These are phyloP conservation scores for Trichomalopsis sarcophagae DNA, from an alignment of 1,140 invertebrate genomes.

Conservation along the genomic window DNA sequence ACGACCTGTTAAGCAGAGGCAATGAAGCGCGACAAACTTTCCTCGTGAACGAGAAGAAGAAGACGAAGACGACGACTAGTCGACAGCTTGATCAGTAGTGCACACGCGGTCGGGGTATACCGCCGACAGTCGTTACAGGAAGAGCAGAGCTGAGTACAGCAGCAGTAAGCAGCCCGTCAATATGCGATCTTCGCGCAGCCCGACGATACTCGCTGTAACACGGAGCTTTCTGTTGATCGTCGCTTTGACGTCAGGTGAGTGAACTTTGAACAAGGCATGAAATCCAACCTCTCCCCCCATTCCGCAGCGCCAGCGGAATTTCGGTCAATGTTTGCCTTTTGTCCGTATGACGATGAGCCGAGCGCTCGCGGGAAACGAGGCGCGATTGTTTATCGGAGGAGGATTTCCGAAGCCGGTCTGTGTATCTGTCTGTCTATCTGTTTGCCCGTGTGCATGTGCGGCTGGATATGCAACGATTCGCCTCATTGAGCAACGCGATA, in stretches of 20 bases:
- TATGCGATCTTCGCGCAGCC: conserved; percentile 30
- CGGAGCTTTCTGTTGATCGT: conserved; percentile 13
- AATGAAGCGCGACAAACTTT: background rate
- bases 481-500: background rate
- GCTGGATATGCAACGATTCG: background rate
- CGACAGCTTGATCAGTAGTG: background rate
- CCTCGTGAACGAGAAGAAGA: conserved; percentile 1
- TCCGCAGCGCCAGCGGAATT: background rate
- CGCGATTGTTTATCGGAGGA: conserved; percentile 3
- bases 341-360: background rate
- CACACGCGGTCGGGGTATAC: background rate
- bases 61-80: background rate
- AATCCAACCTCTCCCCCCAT: no score
- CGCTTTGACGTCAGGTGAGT: conserved; percentile 40
- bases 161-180: conserved; percentile 3
- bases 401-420: background rate
- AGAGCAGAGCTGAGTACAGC: background rate
- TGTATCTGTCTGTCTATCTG: background rate
- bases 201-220: background rate
- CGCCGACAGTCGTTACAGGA: background rate
- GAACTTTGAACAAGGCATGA: background rate
- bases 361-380: background rate
- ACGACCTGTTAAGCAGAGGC: background rate
- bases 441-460: background rate
- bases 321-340: conserved; percentile 1